Percentiles rank a stretch among this genome's conserved stretches.
These are phyloP conservation scores for Circaetus gallicus DNA, from an alignment of 2,113 vertebrate genomes.

Conservation along the genomic window DNA sequence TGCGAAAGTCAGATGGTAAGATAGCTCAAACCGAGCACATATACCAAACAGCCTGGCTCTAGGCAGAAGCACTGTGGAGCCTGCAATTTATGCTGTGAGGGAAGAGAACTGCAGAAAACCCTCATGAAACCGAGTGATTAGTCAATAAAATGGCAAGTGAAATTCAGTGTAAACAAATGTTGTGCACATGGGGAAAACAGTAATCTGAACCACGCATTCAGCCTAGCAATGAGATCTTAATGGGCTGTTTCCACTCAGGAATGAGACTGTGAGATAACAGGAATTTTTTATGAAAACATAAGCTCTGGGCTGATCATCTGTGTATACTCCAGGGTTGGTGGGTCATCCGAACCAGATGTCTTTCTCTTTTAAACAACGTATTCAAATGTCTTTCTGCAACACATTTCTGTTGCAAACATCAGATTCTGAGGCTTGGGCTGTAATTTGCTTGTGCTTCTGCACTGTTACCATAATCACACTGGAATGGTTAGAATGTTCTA, in stretches of 20 bases:
- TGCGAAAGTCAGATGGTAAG: neutral
- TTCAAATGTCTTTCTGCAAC: neutral
- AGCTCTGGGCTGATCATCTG: neutral
- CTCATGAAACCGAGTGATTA: conserved; percentile 9
- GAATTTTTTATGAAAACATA: conserved; percentile 30
- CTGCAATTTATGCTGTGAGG: neutral
- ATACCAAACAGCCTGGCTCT: neutral
- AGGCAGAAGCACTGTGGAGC: neutral
- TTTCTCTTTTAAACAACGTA: neutral
- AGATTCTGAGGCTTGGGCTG: neutral
- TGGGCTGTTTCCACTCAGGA: conserved; percentile 1
- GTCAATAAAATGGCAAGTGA: conserved; percentile 39
- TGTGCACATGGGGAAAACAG: conserved; percentile 7
- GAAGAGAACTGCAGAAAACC: neutral
- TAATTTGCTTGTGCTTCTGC: neutral
- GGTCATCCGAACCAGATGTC: neutral
- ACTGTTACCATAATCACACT: neutral
- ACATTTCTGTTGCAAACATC: neutral
- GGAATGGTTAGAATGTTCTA: neutral
- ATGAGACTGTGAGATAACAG: neutral
- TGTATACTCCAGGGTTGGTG: neutral
- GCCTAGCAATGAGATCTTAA: conserved; percentile 35
- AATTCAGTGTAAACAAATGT: conserved; percentile 36
- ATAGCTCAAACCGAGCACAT: neutral
- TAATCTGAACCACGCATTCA: neutral